phyloP scores from a whole-genome alignment of 1,140 invertebrate genomes.

The Ectropis grisescens region DNA sequence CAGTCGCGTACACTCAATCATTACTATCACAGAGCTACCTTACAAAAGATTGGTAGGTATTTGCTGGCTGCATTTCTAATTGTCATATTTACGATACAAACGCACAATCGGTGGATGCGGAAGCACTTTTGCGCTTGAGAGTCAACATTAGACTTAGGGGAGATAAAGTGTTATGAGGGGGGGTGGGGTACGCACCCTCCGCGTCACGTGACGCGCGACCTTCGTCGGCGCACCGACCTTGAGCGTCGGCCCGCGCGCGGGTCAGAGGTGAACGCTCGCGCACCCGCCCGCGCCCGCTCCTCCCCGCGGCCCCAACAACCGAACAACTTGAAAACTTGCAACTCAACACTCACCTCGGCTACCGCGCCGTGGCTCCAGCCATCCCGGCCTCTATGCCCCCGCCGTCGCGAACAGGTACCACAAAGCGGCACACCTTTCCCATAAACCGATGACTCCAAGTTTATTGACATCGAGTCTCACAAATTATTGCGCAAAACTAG shows the following conservation, averaged over 20 bases:
- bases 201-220: constrained; percentile 62
- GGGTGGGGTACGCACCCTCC: constrained; percentile 49
- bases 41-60: too few species aligned
- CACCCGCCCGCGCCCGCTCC: too few species aligned
- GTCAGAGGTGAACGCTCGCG: constrained; percentile 66
- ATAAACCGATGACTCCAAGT: constrained; percentile 67
- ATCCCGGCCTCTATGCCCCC: constrained; percentile 39
- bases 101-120: too few species aligned
- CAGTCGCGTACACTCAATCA: too few species aligned
- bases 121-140: too few species aligned
- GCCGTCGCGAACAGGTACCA: constrained; percentile 55
- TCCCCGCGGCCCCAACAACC: constrained; percentile 24
- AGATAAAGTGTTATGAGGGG: constrained; percentile 29
- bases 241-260: constrained; percentile 58
- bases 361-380: constrained; percentile 19
- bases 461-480: constrained; percentile 65
- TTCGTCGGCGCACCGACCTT: constrained; percentile 63
- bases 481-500: constrained; percentile 54
- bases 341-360: constrained; percentile 8
- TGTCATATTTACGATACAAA: too few species aligned
- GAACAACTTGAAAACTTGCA: not conserved
- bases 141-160: too few species aligned
- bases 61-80: too few species aligned
- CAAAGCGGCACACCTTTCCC: constrained; percentile 66
- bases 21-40: too few species aligned